These are phyloP conservation scores for Polypedilum vanderplanki DNA, from an alignment of 1,140 invertebrate species.

Conservation along the genomic window DNA sequence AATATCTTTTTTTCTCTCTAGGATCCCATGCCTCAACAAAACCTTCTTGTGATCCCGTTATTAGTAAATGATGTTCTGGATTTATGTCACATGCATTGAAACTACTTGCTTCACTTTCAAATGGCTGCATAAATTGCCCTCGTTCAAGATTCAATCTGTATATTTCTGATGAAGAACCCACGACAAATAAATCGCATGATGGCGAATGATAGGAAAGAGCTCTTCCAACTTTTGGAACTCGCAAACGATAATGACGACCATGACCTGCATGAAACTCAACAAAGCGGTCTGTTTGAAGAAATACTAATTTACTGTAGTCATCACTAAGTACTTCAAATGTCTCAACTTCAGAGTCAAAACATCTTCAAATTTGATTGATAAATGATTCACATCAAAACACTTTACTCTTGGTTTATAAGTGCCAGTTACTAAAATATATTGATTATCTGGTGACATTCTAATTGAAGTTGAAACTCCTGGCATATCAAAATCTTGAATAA, in stretches of 20 bases:
- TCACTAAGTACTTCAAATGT: conserved; percentile 81
- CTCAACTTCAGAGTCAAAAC: conserved; percentile 92
- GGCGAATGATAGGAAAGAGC: conserved; percentile 89
- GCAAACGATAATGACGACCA: conserved; percentile 82
- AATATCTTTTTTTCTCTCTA: conserved; percentile 64
- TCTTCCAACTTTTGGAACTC: conserved; percentile 92
- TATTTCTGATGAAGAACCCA: conserved; percentile 80
- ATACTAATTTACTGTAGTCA: conserved; percentile 81
- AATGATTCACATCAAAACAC: conserved; percentile 93
- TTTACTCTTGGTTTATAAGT: conserved; percentile 94
- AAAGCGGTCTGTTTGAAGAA: conserved; percentile 78
- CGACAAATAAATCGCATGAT: conserved; percentile 87
- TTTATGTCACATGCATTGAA: conserved; percentile 86
- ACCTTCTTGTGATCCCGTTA: conserved; percentile 86
- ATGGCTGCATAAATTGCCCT: conserved; percentile 86
- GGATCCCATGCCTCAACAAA: conserved; percentile 96
- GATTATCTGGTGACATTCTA: conserved; percentile 80
- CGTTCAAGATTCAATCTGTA: conserved; percentile 93
- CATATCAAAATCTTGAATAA: conserved; percentile 99
- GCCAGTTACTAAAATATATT: conserved; percentile 88
- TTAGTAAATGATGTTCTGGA: conserved; percentile 77
- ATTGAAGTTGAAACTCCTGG: conserved; percentile 84
- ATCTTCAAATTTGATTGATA: conserved; percentile 98
- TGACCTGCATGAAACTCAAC: conserved; percentile 92
- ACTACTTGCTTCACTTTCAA: conserved; percentile 63